Evolutionary conservation across 2,888 invertebrate species (phyloP).

Genomic region (Julus scandinavius): DNA sequence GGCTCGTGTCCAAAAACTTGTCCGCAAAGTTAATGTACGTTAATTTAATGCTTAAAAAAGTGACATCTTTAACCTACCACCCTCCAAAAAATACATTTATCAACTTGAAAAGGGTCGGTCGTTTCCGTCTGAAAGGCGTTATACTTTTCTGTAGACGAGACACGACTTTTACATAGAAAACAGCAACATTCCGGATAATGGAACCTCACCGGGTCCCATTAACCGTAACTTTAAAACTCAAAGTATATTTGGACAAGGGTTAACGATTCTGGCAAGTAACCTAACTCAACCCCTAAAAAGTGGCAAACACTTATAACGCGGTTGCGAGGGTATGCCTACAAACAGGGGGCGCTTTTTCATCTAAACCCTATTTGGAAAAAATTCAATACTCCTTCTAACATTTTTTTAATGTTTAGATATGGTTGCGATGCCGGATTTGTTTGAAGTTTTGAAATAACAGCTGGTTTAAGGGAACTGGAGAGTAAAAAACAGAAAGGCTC

Average conservation of each 20-base stretch:
- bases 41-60: background rate
- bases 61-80: no score
- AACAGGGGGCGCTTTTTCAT: background rate
- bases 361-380: background rate
- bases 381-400: background rate
- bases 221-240: no score
- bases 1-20: background rate
- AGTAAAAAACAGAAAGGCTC: background rate
- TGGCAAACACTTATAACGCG: background rate
- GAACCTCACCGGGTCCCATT: no score
- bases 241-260: no score
- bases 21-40: background rate
- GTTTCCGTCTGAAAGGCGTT: background rate
- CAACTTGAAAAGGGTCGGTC: background rate
- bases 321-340: background rate
- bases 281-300: background rate
- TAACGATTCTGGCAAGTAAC: no score
- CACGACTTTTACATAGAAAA: background rate
- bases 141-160: background rate
- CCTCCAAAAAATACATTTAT: background rate
- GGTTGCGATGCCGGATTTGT: background rate
- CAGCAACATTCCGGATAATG: no score
- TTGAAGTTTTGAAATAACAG: background rate
- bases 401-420: background rate
- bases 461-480: background rate